Base-by-base conservation (phyloP, 2,888 invertebrate genomes). In the Glaucopsyche alexis region DNA sequence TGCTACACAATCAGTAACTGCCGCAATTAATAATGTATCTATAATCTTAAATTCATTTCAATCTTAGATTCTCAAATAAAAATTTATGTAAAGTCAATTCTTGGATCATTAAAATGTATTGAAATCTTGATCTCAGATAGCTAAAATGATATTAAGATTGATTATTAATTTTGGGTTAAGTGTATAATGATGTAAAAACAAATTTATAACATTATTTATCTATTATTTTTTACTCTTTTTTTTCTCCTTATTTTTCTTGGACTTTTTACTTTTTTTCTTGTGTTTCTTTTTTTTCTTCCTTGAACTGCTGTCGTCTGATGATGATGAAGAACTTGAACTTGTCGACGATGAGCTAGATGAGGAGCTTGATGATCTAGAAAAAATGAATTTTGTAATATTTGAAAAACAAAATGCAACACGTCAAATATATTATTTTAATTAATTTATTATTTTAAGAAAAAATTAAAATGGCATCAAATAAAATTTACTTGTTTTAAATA, bases 241-340 rank as follows among this genome's bases (percentile, higher is more conserved):
- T 71, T 79, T 81, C 55, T 88, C 85, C 75, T 87, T 87, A 50
- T 82, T 82, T 79, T 85, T 89, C 78, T 88, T 90, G 0, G 87
- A 85, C 76, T 87, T 89, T 75, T 85, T 86, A 6, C 76, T 76
- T 71, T 80, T 80, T 72, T 79, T 80, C 73, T 80, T 82, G 40
- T 78, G 76, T 69, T 79, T 79, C 69, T 77, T 80, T 71, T 79
- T 82, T 73, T 77, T 79, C 75, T 73, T 78, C 38, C 78, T 81
- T 74, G 79, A 79, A 69, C 75, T 79, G 71, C 79, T 84, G 73
- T 80, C 83, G 60, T 69, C 69, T 47, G 83, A 84, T 49, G 88
- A 73, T 64, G 74, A 86, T 74, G 87, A 86, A 72, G 87, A 82
- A 73, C 87, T 89, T 6, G 72, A 72, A 9, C 72, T 69, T 29